Evolutionary conservation across 2,797 vertebrate genomes (phyloP).

Genomic region (Trachurus trachurus): DNA sequence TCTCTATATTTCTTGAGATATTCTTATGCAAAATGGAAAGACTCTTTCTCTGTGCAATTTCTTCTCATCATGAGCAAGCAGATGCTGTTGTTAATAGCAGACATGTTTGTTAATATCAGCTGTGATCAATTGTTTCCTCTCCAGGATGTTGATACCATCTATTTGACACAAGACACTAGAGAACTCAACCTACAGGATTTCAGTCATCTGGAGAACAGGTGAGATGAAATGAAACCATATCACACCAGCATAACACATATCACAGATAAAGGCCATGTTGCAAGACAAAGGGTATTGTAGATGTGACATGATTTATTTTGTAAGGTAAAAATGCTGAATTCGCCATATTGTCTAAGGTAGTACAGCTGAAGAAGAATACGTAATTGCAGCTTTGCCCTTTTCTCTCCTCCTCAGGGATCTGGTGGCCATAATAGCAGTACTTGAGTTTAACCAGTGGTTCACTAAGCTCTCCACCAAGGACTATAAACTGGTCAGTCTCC

Average conservation of each 20-base stretch:
- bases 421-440: conserved; percentile 95
- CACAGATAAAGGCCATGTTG: background rate
- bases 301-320: conserved; percentile 9
- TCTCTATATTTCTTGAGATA: background rate
- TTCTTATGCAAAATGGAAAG: background rate
- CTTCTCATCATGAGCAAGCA: background rate
- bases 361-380: background rate
- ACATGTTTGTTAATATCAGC: conserved; percentile 1
- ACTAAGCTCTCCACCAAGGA: conserved; percentile 96
- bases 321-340: conserved; percentile 9
- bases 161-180: conserved; percentile 96
- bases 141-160: conserved; percentile 98
- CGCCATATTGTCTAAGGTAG: background rate
- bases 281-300: background rate
- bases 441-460: conserved; percentile 99
- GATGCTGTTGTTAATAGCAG: background rate
- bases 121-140: conserved; percentile 25
- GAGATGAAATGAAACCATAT: background rate
- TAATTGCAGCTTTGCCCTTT: conserved; percentile 24
- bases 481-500: conserved; percentile 93
- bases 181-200: conserved; percentile 97
- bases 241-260: background rate
- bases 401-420: conserved; percentile 89
- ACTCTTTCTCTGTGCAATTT: background rate
- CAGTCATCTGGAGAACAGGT: conserved; percentile 98